These are phyloP conservation scores for Boloria selene DNA, from an alignment of 2,888 invertebrate genomes.

Conservation along the genomic window DNA sequence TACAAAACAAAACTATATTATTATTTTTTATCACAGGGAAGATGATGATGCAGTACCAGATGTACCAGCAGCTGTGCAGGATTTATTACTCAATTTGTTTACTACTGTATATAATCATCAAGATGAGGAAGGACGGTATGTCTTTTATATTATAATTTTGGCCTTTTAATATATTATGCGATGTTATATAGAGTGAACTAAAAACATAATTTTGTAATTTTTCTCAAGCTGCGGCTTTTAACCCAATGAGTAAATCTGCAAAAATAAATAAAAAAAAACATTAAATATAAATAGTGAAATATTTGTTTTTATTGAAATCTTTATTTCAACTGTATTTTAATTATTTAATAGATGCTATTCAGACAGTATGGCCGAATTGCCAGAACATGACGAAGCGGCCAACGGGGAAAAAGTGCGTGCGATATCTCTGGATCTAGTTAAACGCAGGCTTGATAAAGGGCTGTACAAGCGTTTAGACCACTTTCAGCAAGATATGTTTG, in stretches of 20 bases:
- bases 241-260: no score
- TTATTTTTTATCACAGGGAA: constrained; percentile 65
- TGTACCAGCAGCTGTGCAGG: constrained; percentile 94
- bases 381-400: constrained; percentile 89
- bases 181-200: not conserved
- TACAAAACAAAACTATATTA: not conserved
- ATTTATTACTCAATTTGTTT: constrained; percentile 94
- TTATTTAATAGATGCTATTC: constrained; percentile 89
- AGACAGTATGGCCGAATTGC: constrained; percentile 96
- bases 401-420: constrained; percentile 87
- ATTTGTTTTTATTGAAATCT: no score
- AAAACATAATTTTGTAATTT: no score
- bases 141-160: not conserved
- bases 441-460: constrained; percentile 94
- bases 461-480: constrained; percentile 95
- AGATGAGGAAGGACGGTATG: constrained; percentile 92
- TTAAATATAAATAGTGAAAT: no score
- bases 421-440: constrained; percentile 95
- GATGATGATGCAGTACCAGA: constrained; percentile 94
- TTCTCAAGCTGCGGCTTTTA: no score
- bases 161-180: not conserved
- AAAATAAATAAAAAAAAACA: no score
- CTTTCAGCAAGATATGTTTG: constrained; percentile 98
- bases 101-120: constrained; percentile 97
- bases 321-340: not conserved